A percentile compares a stretch with the other conserved stretches of the same genome.
Conservation (phyloP, 2,797 vertebrate genomes). For the Mycteria americana region DNA sequence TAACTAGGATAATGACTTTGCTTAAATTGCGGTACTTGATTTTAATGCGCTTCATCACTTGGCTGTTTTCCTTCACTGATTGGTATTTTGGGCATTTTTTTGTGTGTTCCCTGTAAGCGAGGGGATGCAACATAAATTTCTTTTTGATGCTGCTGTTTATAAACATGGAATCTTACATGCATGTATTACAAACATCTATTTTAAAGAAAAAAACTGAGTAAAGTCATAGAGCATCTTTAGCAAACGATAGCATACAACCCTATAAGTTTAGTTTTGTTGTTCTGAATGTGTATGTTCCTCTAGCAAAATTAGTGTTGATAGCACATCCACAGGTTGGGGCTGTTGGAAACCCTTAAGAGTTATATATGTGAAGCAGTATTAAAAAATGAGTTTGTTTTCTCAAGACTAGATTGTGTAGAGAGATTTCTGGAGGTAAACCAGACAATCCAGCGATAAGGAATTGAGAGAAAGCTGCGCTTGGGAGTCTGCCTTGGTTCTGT, state of each 20-base stretch:
- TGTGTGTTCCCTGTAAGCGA: not conserved
- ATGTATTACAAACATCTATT: not conserved
- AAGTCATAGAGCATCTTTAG: not conserved
- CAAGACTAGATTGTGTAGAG: not conserved
- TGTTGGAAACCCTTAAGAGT: not conserved
- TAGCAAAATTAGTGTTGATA: not conserved
- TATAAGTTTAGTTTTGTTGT: not conserved
- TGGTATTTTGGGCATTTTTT: not conserved
- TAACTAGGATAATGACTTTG: not conserved
- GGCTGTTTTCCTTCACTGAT: not conserved
- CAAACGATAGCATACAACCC: not conserved
- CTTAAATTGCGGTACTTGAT: not conserved
- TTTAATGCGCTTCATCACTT: not conserved
- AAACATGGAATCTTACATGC: not conserved
- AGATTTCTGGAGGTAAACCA: not conserved
- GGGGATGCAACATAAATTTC: not conserved
- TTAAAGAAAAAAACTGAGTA: not conserved
- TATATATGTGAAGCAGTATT: rapidly evolving
- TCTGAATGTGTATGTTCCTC: not conserved
- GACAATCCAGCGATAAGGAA: not conserved
- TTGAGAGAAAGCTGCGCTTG: not conserved
- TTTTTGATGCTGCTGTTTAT: not conserved
- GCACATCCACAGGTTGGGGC: not conserved
- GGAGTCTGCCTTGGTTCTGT: not conserved
- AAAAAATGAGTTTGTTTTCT: not conserved